These are phyloP conservation scores for Lepus oiostolus DNA, from an alignment of 2,797 vertebrate genomes.

Conservation along the genomic window DNA sequence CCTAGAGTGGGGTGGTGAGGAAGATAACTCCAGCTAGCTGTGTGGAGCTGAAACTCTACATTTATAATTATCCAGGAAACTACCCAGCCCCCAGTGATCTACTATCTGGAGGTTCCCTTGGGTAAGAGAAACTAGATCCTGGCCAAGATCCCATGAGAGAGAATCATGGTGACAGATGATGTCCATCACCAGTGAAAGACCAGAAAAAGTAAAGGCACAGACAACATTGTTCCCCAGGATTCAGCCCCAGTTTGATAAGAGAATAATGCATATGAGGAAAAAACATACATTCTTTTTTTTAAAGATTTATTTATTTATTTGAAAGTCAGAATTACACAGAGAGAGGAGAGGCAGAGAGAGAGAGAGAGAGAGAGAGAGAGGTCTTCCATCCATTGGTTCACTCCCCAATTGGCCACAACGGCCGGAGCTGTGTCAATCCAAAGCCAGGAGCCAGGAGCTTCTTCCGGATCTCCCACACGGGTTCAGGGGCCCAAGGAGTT, in stretches of 20 bases:
- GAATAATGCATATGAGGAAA: background rate
- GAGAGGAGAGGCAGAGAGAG: no score
- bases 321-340: no score
- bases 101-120: background rate
- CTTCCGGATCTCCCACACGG: no score
- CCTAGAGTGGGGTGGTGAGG: background rate
- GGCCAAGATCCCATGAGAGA: background rate
- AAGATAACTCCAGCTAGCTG: background rate
- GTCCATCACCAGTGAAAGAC: no score
- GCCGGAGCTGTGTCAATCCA: no score
- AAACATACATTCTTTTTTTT: background rate
- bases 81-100: background rate
- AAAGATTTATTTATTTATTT: no score
- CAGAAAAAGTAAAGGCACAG: background rate
- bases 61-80: background rate
- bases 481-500: no score
- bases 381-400: no score
- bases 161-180: background rate
- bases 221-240: no score
- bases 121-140: background rate
- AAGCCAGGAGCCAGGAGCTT: no score
- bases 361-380: no score
- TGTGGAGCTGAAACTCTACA: background rate
- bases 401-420: no score
- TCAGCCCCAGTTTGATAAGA: background rate